Evolutionary conservation across 1,140 invertebrate genomes (phyloP).

Genomic region (Holotrichia oblita): DNA sequence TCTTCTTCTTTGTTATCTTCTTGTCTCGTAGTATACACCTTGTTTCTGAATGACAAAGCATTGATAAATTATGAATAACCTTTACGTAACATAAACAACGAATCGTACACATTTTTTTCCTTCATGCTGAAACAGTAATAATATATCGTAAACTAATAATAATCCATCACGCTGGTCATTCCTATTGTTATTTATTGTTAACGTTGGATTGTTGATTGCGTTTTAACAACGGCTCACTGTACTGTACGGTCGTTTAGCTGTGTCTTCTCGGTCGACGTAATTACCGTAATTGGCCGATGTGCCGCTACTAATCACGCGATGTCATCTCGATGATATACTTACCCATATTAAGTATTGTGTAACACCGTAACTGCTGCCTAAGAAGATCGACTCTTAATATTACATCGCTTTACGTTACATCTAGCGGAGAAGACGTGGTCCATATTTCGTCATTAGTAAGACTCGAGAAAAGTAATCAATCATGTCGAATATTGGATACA

Average conservation of each 20-base stretch:
- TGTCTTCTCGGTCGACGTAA: background rate
- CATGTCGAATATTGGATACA: too few species aligned
- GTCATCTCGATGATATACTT: background rate
- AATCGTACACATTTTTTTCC: background rate
- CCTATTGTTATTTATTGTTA: background rate
- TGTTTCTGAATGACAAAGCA: background rate
- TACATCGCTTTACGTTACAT: too few species aligned
- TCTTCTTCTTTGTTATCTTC: background rate
- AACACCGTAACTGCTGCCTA: background rate
- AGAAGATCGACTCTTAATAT: background rate
- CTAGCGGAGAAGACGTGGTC: too few species aligned
- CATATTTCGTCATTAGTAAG: too few species aligned
- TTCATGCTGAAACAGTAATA: background rate
- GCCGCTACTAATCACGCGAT: constrained; percentile 30
- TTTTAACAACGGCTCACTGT: constrained; percentile 18
- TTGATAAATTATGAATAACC: background rate
- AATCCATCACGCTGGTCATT: background rate
- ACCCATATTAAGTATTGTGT: constrained; percentile 11
- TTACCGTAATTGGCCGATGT: constrained; percentile 19
- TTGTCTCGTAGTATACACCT: background rate
- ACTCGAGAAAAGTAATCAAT: too few species aligned
- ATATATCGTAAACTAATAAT: constrained; percentile 28
- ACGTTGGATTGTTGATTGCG: background rate
- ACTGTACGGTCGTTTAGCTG: background rate
- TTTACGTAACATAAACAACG: background rate